Evolutionary conservation across 1,140 invertebrate species (phyloP), one percentile per base, ranked within the genome.

Genomic region (Protaetia brevitarsis): DNA sequence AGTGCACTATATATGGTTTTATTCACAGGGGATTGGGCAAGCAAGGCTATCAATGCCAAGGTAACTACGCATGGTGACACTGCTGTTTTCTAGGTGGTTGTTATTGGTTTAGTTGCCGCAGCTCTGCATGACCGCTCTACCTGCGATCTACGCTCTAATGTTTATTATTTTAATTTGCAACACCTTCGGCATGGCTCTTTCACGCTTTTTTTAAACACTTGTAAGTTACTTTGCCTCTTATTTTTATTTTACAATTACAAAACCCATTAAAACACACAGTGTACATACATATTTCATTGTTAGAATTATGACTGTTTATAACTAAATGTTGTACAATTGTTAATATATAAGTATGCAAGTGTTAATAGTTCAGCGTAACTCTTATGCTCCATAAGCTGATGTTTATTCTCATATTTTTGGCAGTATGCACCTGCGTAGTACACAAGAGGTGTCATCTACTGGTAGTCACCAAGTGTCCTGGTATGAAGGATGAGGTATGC

Each of bases 21-120:
- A 78, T 84, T 77, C 29, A 62, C 87, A 95, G 93, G 95, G 96
- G 96, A 80, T 86, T 98, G 76, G 94, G 96, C 78, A 98, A 98
- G 84, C 97, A 99, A 88, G 97, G 97, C 79, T 99, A 99, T 87
- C 97, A 99, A 82, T 99, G 97, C 88, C 97, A 99, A 96, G 95
- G 95, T 97, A 89, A 86, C 72, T 65, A 69, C 29, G 60, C 60
- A 62, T 36, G 60, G 29, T 62, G 60, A 36, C 29, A 30, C 31
- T 31, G 31, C 60, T 62, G 31, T 64, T 64, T 64, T 64, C 45
- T 64, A 57, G 63, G 29, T 64, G 60, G 60, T 62, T 62, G 29
- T 62, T 62, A 62, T 62, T 23, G 30, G 60, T 62, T 31, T 62
- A 62, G 60, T 62, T 62, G 60, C 60, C 60, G 60, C 60, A 62